Evolutionary conservation across 2,888 invertebrate genomes (phyloP).

Genomic region (Copidosoma aretas): DNA sequence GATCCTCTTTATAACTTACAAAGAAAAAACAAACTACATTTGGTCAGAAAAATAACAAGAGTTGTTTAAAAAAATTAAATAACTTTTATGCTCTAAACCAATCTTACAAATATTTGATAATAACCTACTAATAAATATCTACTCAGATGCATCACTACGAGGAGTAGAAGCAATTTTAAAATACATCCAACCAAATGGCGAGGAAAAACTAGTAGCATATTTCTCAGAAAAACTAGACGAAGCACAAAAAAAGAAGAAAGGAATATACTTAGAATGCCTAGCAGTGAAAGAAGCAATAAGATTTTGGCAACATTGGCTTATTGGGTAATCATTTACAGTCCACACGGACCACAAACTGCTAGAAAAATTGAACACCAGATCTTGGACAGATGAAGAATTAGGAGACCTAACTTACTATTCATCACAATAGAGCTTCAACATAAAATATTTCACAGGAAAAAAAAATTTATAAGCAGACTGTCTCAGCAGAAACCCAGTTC

Average conservation of each 20-base stretch:
- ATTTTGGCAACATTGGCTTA: conserved; percentile 28
- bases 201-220: conserved; percentile 21
- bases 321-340: conserved; percentile 21
- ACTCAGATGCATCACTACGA: not conserved
- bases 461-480: conserved; percentile 38
- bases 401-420: conserved; percentile 32
- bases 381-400: conserved; percentile 41
- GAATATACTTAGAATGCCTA: conserved; percentile 39
- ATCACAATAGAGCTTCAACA: conserved; percentile 20
- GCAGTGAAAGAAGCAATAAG: conserved; percentile 31
- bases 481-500: conserved; percentile 36
- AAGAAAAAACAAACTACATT: conserved; percentile 31
- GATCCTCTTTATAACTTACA: conserved; percentile 24
- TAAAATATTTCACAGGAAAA: conserved; percentile 40
- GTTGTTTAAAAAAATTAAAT: conserved; percentile 42
- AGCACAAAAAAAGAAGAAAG: conserved; percentile 33
- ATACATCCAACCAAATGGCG: conserved; percentile 21
- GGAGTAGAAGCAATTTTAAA: not conserved
- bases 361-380: conserved; percentile 39
- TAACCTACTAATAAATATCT: not conserved
- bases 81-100: conserved; percentile 45
- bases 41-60: conserved; percentile 43
- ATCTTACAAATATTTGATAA: conserved; percentile 31
- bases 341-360: conserved; percentile 37
- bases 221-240: conserved; percentile 29